A percentile compares a stretch with the other conserved stretches of the same genome.
Evolutionary conservation across 1,140 invertebrate genomes (phyloP).

Genomic region (Melitaea cinxia): DNA sequence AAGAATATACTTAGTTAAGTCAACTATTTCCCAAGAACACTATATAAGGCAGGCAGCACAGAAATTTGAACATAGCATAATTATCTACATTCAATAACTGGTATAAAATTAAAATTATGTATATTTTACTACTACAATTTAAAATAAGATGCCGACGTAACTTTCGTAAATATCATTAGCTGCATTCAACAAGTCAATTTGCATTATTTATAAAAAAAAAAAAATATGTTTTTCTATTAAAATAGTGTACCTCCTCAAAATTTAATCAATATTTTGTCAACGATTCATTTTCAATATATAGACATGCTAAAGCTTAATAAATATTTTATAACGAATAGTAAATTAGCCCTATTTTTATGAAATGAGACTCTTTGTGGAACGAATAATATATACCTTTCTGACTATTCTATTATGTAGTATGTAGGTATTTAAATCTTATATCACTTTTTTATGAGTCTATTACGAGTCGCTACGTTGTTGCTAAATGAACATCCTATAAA

Average conservation of each 20-base stretch:
- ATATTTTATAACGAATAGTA: neutral
- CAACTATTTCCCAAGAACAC: neutral
- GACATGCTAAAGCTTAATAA: neutral
- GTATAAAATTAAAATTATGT: neutral
- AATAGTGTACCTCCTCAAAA: conserved; percentile 7
- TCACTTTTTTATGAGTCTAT: neutral
- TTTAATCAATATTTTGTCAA: conserved; percentile 9
- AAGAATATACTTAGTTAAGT: neutral
- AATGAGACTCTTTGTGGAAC: neutral
- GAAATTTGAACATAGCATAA: neutral
- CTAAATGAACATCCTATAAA: neutral
- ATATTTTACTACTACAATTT: conserved; percentile 19
- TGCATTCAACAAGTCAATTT: conserved; percentile 2
- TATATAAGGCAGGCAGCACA: conserved; percentile 2
- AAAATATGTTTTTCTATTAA: conserved; percentile 16
- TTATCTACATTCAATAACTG: neutral
- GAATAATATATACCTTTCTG: neutral
- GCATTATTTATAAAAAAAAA: conserved; percentile 8
- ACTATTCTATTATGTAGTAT: neutral
- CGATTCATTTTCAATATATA: neutral
- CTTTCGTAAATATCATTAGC: conserved; percentile 9
- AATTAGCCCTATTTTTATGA: neutral
- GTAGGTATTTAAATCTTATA: neutral
- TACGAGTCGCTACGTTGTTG: neutral
- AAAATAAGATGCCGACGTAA: conserved; percentile 1